Base-by-base conservation (phyloP, 2,888 invertebrate genomes). In the Nymphalis urticae region DNA sequence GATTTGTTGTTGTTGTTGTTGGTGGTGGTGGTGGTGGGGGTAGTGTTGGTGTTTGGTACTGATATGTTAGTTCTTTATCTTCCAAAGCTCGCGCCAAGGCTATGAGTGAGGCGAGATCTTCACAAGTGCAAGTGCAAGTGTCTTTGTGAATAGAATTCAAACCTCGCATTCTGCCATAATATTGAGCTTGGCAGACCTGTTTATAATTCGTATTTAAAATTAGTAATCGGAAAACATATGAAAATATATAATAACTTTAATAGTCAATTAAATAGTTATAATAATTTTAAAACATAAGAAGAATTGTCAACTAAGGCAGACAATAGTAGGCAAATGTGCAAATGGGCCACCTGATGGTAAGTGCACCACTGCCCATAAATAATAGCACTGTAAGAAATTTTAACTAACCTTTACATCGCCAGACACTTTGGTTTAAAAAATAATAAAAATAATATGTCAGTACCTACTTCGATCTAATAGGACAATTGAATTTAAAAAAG, bases 121-220 rank as follows among this genome's bases (percentile, higher is more conserved):
- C 77, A 10, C 68, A 70, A 21, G 67, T 67, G 48, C 71, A 72
- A 21, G 70, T 59, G 42, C 68, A 71, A 10, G 59, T n/a, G 16
- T 74, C 74, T 65, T 60, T 69, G 10, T 62, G 42, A 24, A 63
- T n/a, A 10, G 47, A 56, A 13, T 58, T 67, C 16, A 65, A 48
- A 36, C 61, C 64, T 56, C 24, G 73, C 21, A 58, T 68, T 32
- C 77, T 77, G 9, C 75, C 74, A 42, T 74, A 27, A 51, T 63
- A 77, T 70, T 79, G 79, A 21, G 81, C 83, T 62, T 84, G 75
- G 8, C 77, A 71, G 42, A 79, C 75, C 88, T 88, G 79, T n/a
- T 21, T 48, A 60, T 59, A 62, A 32, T 19, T n/a, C 4, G 48
- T 48, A 47, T 27, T 8, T 47, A 27, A 24, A 48, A 36, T 24